phyloP scores from a whole-genome alignment of 2,113 vertebrate genomes.

The Triplophysa dalaica region DNA sequence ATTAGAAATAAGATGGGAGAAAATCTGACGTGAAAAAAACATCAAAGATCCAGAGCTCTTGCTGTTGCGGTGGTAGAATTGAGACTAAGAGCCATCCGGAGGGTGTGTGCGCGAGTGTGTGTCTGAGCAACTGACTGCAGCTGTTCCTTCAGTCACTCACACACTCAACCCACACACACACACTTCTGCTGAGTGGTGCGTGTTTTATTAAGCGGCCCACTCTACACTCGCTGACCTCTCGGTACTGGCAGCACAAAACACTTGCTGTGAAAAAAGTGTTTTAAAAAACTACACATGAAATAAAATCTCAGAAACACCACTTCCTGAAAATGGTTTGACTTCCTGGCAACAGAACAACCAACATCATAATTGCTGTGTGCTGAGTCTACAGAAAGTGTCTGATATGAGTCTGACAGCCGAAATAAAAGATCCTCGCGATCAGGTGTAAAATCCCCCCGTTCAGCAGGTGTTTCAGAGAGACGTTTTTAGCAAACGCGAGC shows the following conservation, averaged over 20 bases:
- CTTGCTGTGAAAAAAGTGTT: background rate
- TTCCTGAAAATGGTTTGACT: slow-evolving; percentile 11
- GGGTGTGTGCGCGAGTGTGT: slow-evolving; percentile 51
- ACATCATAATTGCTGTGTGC: background rate
- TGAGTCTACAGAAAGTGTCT: background rate
- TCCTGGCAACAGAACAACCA: background rate
- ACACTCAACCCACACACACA: slow-evolving; percentile 53
- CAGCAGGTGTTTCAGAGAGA: slow-evolving; percentile 11
- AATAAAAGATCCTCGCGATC: background rate
- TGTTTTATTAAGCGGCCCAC: slow-evolving; percentile 31
- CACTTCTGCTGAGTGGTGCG: slow-evolving; percentile 33
- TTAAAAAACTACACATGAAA: background rate
- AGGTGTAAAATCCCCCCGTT: slow-evolving; percentile 15
- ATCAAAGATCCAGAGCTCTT: slow-evolving; percentile 24
- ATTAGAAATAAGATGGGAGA: background rate
- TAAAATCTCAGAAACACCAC: background rate
- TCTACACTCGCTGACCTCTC: background rate
- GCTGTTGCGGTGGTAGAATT: slow-evolving; percentile 17
- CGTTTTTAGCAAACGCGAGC: background rate
- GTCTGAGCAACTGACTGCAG: slow-evolving; percentile 14
- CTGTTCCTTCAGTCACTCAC: slow-evolving; percentile 58
- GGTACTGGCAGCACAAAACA: background rate
- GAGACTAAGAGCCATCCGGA: slow-evolving; percentile 23
- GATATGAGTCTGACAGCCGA: background rate
- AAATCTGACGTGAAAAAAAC: slow-evolving; percentile 10